phyloP scores from a whole-genome alignment of 2,113 vertebrate genomes.

The Triplophysa siluroides region DNA sequence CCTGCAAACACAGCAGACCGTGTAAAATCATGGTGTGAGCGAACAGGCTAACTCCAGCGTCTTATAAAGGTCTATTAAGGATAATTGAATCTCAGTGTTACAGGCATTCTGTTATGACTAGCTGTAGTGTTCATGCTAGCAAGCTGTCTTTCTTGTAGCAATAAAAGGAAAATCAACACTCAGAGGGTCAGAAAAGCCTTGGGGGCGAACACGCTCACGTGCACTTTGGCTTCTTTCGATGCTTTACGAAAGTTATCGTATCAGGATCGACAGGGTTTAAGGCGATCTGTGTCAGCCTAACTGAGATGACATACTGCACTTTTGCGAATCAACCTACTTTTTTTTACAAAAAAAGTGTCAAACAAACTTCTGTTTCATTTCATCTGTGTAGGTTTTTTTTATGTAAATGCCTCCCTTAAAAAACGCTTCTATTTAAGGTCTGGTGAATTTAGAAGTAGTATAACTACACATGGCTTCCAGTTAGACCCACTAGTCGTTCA shows the following conservation, averaged over 20 bases:
- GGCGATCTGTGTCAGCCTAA: not conserved
- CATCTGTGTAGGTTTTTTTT: too few relatives aligned
- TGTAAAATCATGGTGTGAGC: slow-evolving; percentile 25
- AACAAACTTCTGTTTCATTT: too few relatives aligned
- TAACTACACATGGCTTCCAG: too few relatives aligned
- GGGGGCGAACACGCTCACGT: not conserved
- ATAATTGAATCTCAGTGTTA: slow-evolving; percentile 5
- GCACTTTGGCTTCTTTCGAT: not conserved
- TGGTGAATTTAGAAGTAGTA: too few relatives aligned
- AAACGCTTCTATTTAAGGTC: too few relatives aligned
- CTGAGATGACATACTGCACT: not conserved
- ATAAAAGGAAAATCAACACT: not conserved
- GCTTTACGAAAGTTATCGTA: not conserved
- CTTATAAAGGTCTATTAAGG: not conserved
- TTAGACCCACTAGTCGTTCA: too few relatives aligned
- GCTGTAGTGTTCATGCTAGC: not conserved
- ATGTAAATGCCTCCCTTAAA: too few relatives aligned
- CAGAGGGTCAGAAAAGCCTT: not conserved
- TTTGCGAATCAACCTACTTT: too few relatives aligned
- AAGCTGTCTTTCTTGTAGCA: not conserved
- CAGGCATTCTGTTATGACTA: not conserved
- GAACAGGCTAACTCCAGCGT: slow-evolving; percentile 29
- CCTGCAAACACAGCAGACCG: slow-evolving; percentile 26
- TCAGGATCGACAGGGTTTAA: not conserved
- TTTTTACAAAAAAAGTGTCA: too few relatives aligned